Evolutionary conservation across 2,797 vertebrate genomes (phyloP), one percentile per base, ranked within the genome.

Genomic region (Amblyraja radiata): DNA sequence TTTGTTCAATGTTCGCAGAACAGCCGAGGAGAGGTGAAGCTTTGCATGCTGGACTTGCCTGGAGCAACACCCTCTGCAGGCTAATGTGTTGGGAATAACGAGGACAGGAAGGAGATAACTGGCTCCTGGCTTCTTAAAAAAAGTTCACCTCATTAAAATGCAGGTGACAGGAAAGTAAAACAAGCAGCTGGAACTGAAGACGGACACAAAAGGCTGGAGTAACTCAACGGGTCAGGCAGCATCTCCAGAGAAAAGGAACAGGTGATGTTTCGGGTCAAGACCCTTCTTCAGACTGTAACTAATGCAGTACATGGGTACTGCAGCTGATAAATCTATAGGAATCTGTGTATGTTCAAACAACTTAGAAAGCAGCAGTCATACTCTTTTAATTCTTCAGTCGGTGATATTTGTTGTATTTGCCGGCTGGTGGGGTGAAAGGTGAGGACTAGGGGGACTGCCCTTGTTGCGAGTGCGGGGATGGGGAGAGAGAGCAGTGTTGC

Each of bases 71-170:
- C n/a, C 83, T 63, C 58, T 63, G 83, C 83, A 86, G 25, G 54
- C 61, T 86, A 63, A 86, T 58, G n/a, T 16, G 28, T 28, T 28
- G 4, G 28, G 28, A n/a, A 63, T 63, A 86, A 86, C 61, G 83
- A 86, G 83, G 83, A 61, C 83, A 86, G 83, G 83, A 86, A 86
- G 83, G 7, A 63, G 83, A 86, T 86, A 65, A 86, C 61, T 16
- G 61, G 25, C 83, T 83, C 46, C 46, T 83, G 23, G 54, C 46
- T 84, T 54, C 58, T 61, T 46, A 46, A 46, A 61, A 81, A 86
- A 28, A 13, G 25, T 14, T 86, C 58, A 32, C 28, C 83, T 86
- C 83, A 86, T 86, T 86, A 86, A 86, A 86, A 86, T 86, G 83
- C 83, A 86, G 83, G 54, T 80, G 28, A 16, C 83, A 86, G 83